Base-by-base conservation (phyloP, 2,888 invertebrate genomes). In the Amiota communis region DNA sequence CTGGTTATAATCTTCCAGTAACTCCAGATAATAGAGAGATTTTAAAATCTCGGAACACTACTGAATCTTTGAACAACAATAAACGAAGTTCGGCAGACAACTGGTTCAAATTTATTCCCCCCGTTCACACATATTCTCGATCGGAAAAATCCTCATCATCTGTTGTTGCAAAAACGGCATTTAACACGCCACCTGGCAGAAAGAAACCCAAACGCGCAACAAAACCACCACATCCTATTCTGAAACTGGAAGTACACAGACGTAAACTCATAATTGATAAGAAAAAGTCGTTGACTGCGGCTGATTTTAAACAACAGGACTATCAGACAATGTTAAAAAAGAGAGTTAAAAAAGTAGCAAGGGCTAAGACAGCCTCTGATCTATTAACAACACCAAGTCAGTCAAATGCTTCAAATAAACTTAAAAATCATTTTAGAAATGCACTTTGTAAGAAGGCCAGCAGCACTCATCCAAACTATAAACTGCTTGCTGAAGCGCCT, bases 311-410 rank as follows among this genome's bases (percentile, higher is more conserved):
- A 2, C 36, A 36, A 36, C 2, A 6, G 2, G 36, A 2, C 6
- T 36, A 36, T 36, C 71, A 72, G n/a, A 1, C 46, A 36, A n/a
- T 13, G 13, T 9, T 46, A 57, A 72, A 3, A 17, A 72, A 61
- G n/a, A 56, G 13, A 17, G 63, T 76, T 9, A 80, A 75, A 13
- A 64, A 75, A 2, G 77, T 78, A n/a, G 82, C 77, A 12, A 53
- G 83, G 1, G 86, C 81, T 0, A 84, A 80, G 48, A 83, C 84
- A 0, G 89, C 89, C 0, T 89, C 82, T 23, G 88, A 89, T 76
- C 72, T 86, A 59, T 72, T 89, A 9, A 88, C 86, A 6, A 79
- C 77, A n/a, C 81, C 88, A 0, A 75, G 77, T 59, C 75, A 75
- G 0, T n/a, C 53, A 0, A 64, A 65, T 1, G 12, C 78, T 0